These are phyloP conservation scores for Tragelaphus strepsiceros DNA, from an alignment of 2,113 vertebrate genomes.

Conservation along the genomic window DNA sequence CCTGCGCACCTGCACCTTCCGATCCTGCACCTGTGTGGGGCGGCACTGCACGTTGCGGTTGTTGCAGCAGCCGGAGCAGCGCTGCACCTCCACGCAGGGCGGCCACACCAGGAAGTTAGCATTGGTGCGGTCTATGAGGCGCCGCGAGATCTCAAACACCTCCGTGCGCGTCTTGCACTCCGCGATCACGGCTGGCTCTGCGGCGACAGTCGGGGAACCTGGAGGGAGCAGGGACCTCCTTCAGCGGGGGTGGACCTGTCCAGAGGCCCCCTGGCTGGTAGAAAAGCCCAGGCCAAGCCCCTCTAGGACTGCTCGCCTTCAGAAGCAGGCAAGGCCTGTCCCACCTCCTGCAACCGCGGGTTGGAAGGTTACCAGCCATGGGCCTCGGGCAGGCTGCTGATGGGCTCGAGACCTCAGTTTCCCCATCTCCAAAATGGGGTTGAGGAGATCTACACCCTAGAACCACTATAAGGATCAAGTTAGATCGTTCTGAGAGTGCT, in stretches of 20 bases:
- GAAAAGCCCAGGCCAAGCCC: neutral
- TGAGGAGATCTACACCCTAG: neutral
- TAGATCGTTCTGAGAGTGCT: neutral
- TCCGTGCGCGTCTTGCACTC: slow-evolving; percentile 91
- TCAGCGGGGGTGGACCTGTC: neutral
- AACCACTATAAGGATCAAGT: neutral
- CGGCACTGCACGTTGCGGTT: slow-evolving; percentile 85
- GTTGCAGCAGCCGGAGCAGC: slow-evolving; percentile 97
- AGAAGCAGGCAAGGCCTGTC: neutral
- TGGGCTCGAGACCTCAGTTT: neutral
- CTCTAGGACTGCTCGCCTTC: neutral
- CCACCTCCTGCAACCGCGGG: neutral
- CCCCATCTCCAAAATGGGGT: neutral
- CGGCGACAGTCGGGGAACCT: slow-evolving; percentile 79
- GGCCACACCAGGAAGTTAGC: slow-evolving; percentile 96
- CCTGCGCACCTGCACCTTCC: slow-evolving; percentile 85
- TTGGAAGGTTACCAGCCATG: neutral
- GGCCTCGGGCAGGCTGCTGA: neutral
- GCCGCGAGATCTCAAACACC: slow-evolving; percentile 91
- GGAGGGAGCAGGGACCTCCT: accelerated
- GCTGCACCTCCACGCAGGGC: slow-evolving; percentile 93
- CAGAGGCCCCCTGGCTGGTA: neutral
- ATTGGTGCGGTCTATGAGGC: slow-evolving; percentile 90
- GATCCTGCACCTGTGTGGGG: slow-evolving; percentile 82
- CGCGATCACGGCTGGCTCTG: slow-evolving; percentile 86